Evolutionary conservation across 2,888 invertebrate species (phyloP).

Genomic region (Smittia sp.): DNA sequence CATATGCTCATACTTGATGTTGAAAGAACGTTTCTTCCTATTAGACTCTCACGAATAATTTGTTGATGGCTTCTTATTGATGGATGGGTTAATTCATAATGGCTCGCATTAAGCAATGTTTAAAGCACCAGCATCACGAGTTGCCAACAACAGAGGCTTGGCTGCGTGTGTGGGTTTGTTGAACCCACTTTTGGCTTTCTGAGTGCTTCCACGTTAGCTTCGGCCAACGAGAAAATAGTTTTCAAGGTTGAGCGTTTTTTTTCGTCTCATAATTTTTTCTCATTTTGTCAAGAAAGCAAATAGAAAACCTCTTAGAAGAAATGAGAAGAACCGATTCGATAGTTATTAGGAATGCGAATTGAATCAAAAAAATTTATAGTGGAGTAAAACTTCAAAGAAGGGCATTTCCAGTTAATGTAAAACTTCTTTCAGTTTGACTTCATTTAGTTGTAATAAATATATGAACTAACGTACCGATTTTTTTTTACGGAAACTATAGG

Average conservation of each 20-base stretch:
- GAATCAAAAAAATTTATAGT: too few species aligned
- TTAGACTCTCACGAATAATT: not conserved
- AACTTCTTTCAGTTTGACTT: too few species aligned
- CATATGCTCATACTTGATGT: not conserved
- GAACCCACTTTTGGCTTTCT: not conserved
- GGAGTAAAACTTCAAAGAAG: too few species aligned
- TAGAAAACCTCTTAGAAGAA: not conserved
- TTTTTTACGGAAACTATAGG: too few species aligned
- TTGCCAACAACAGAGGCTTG: not conserved
- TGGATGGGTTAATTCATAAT: not conserved
- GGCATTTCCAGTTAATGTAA: too few species aligned
- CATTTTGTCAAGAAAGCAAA: not conserved
- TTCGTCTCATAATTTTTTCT: not conserved
- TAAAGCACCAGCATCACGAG: not conserved
- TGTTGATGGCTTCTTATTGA: slow-evolving; percentile 8
- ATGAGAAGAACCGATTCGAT: not conserved
- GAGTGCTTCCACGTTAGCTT: not conserved
- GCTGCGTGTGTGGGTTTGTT: not conserved
- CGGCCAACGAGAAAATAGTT: not conserved
- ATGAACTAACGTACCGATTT: too few species aligned
- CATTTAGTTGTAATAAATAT: too few species aligned
- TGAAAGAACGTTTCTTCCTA: not conserved
- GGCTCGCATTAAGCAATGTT: not conserved
- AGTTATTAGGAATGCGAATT: not conserved
- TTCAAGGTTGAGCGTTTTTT: slow-evolving; percentile 21